A percentile compares a stretch with the other conserved stretches of the same genome.
phyloP scores from a whole-genome alignment of 2,797 vertebrate genomes.

The Sus cebifrons region DNA sequence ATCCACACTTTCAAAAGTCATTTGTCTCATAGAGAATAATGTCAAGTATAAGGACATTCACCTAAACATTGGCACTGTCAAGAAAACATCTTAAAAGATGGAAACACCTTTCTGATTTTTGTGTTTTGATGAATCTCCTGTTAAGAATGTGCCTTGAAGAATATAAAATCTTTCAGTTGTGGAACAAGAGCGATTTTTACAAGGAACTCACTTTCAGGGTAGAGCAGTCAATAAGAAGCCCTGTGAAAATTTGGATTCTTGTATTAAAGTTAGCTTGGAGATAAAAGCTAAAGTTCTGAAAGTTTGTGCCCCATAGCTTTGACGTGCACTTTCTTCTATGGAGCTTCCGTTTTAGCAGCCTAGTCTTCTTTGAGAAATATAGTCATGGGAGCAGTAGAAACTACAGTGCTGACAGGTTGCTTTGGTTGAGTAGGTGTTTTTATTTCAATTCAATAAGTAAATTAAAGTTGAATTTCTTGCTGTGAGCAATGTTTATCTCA shows the following conservation, averaged over 20 bases:
- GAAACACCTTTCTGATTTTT: slow-evolving; percentile 64
- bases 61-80: slow-evolving; percentile 54
- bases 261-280: slow-evolving; percentile 47
- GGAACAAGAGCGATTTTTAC: slow-evolving; percentile 44
- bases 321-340: slow-evolving; percentile 8
- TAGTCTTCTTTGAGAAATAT: slow-evolving; percentile 29
- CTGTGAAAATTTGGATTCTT: slow-evolving; percentile 35
- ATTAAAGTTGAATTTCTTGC: slow-evolving; percentile 63
- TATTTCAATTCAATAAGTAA: slow-evolving; percentile 69
- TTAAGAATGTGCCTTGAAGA: slow-evolving; percentile 39
- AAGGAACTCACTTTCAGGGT: slow-evolving; percentile 1
- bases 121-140: slow-evolving; percentile 42
- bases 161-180: slow-evolving; percentile 48
- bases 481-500: slow-evolving; percentile 60
- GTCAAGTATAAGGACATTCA: slow-evolving; percentile 45
- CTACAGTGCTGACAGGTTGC: background rate
- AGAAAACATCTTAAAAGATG: slow-evolving; percentile 42
- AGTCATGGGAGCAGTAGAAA: slow-evolving; percentile 28
- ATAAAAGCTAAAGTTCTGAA: slow-evolving; percentile 46
- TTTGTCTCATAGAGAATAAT: slow-evolving; percentile 60
- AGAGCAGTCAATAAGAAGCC: background rate
- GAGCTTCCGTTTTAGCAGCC: background rate
- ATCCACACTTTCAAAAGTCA: background rate
- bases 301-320: background rate
- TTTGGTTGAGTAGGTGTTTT: slow-evolving; percentile 67